A percentile compares a stretch with the other conserved stretches of the same genome.
phyloP scores from a whole-genome alignment of 2,888 invertebrate species.

The Chirona hameri region DNA sequence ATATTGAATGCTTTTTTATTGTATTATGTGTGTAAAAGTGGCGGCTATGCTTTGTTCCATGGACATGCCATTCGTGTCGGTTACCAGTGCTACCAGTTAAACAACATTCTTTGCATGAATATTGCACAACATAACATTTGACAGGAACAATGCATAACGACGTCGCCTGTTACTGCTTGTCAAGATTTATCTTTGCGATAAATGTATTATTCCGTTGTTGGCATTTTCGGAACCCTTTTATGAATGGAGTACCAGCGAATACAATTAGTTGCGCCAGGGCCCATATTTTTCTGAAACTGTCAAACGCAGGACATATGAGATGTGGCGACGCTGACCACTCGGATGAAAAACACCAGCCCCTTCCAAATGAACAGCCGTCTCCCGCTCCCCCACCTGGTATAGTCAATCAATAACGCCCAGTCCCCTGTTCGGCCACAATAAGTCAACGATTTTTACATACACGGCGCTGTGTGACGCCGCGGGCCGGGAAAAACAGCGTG shows the following conservation, averaged over 20 bases:
- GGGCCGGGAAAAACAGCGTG: slow-evolving; percentile 7
- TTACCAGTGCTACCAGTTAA: too few relatives aligned
- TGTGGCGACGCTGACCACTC: background rate
- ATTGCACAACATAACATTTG: too few relatives aligned
- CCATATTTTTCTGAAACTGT: background rate
- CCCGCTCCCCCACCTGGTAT: background rate
- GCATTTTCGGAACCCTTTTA: background rate
- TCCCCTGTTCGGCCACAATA: background rate
- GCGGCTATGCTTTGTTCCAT: too few relatives aligned
- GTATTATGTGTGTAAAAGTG: too few relatives aligned
- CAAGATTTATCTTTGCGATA: too few relatives aligned
- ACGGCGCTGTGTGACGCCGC: background rate
- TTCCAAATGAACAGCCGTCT: background rate
- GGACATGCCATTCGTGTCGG: too few relatives aligned
- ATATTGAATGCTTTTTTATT: too few relatives aligned
- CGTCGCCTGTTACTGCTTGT: too few relatives aligned
- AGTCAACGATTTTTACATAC: slow-evolving; percentile 27
- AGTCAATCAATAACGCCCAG: slow-evolving; percentile 9
- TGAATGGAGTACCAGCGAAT: background rate
- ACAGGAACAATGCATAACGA: too few relatives aligned
- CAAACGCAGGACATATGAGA: background rate
- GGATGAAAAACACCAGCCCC: slow-evolving; percentile 9
- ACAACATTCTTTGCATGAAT: too few relatives aligned
- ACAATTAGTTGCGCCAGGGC: background rate
- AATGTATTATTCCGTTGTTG: too few relatives aligned